Conservation (phyloP, 2,888 invertebrate species). For the Nemurella pictetii region DNA sequence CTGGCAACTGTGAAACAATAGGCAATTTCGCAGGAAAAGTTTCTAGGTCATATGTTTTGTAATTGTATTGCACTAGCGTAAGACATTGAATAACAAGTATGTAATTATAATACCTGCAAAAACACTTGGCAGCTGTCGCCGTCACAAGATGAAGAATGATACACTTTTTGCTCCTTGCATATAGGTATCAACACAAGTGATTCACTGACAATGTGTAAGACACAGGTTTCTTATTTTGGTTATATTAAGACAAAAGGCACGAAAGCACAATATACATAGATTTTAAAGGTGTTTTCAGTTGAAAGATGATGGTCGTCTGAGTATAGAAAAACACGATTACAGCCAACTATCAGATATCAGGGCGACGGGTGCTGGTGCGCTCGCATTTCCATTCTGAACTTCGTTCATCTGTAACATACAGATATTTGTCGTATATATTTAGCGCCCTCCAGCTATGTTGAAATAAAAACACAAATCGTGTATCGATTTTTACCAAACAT, state of each 20-base stretch:
- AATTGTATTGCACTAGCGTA: neutral
- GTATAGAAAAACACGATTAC: neutral
- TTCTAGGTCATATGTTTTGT: neutral
- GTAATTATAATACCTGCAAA: no score
- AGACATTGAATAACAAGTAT: no score
- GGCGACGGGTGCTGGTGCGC: neutral
- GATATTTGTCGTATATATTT: no score
- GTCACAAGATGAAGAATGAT: no score
- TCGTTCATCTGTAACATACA: neutral
- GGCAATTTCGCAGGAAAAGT: neutral
- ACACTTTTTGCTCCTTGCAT: no score
- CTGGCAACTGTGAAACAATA: neutral
- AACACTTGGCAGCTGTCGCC: no score
- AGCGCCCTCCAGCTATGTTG: no score
- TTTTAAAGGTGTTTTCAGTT: neutral
- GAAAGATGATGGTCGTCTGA: neutral
- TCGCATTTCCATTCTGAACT: neutral
- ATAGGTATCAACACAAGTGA: no score
- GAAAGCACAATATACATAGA: neutral
- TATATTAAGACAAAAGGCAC: no score
- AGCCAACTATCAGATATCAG: neutral
- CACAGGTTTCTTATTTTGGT: no score
- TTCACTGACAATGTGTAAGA: no score
- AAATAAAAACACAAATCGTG: neutral
- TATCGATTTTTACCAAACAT: no score